A percentile compares a stretch with the other conserved stretches of the same genome.
Conservation (phyloP, 1,140 invertebrate species). For the Berghia stephanieae region DNA sequence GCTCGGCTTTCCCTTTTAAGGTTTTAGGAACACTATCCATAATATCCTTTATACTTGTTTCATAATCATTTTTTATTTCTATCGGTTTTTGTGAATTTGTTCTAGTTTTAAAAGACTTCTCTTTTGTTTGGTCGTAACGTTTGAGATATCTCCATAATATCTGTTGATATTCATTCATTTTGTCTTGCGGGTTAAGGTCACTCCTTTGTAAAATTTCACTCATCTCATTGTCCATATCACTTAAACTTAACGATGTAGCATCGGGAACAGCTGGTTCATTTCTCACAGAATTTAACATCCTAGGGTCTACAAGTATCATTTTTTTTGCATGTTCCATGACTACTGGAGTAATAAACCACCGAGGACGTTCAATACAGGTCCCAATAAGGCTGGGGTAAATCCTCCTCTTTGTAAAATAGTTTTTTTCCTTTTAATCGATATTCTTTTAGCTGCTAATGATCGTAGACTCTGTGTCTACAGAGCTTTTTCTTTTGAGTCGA, state of each 20-base stretch:
- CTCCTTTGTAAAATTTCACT: not conserved
- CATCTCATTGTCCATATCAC: conserved; percentile 12
- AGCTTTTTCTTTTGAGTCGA: no score
- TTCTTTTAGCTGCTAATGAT: not conserved
- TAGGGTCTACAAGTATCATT: no score
- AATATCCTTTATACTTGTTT: not conserved
- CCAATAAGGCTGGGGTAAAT: not conserved
- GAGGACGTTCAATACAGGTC: not conserved
- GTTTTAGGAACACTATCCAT: conserved; percentile 22
- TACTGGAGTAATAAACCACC: not conserved
- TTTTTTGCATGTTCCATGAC: conserved; percentile 1
- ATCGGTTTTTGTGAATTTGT: not conserved
- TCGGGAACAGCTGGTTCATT: not conserved
- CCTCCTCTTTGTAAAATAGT: conserved; percentile 26
- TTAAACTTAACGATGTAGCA: not conserved
- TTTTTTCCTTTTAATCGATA: not conserved
- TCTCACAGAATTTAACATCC: not conserved
- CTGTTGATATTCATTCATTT: not conserved
- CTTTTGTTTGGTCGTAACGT: not conserved
- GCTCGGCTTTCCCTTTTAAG: conserved; percentile 14
- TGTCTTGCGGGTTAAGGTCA: not conserved
- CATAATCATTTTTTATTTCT: not conserved
- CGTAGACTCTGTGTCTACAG: conserved; percentile 5
- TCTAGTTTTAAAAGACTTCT: not conserved
- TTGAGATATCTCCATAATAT: not conserved